Evolutionary conservation across 2,888 invertebrate species (phyloP), one percentile per base, ranked within the genome.

Genomic region (Noctua janthina): DNA sequence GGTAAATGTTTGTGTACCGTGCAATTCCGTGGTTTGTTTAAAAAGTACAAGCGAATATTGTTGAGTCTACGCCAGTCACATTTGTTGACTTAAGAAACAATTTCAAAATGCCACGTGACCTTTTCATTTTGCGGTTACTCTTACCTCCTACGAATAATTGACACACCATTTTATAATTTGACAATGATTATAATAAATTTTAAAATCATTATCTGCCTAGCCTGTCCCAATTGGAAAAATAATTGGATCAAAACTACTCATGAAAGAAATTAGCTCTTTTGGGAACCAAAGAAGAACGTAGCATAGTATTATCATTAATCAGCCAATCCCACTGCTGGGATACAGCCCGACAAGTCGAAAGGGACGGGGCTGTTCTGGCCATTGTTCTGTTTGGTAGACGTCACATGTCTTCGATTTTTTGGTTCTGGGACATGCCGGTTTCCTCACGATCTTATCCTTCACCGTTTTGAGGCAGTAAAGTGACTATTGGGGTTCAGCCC

Each of bases 1-100:
- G 66, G 43, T 76, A 67, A 86, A 83, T 78, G 62, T 85, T 83
- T 83, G 46, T 69, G 8, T 71, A 71, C n/a, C 62, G 17, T 74
- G 75, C 67, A 75, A 43, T 83, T 77, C 46, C 66, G 75, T 54
- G 49, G 43, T 71, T 67, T 82, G 35, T 82, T 85, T 35, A 35
- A 2, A 71, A 74, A 73, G 43, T 54, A 64, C 1, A 46, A 76
- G 17, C 46, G 23, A 66, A 46, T 62, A 8, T 62, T 54, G 54
- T 64, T 64, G 8, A 79, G 54, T 78, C 54, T 78, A 84, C 68
- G 29, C 8, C 67, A 13, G 23, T 23, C 54, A 56, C 11, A 39
- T 76, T 46, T 64, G n/a, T 39, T 74, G 39, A 46, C 20, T 11
- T n/a, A 17, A 1, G 8, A 64, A 43, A 69, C 1, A 62, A 46